Conservation (phyloP, 1,140 invertebrate species). For the Drosophila grimshawi region DNA sequence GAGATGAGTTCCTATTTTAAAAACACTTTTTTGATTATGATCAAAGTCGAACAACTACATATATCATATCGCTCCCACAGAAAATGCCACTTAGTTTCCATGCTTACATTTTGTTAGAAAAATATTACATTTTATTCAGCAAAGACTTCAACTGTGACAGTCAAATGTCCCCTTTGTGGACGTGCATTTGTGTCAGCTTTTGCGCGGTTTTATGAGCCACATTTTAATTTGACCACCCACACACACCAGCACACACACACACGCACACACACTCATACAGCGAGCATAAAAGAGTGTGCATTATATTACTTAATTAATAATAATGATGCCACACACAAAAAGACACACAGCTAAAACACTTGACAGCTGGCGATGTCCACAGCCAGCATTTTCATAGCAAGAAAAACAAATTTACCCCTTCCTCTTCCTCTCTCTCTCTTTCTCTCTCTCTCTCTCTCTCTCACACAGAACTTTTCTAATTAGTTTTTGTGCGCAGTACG, state of each 20-base stretch:
- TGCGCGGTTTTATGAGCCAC: constrained; percentile 23
- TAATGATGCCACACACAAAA: constrained; percentile 34
- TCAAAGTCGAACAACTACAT: too few relatives aligned
- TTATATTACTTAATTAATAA: constrained; percentile 58
- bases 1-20: too few relatives aligned
- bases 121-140: too few relatives aligned
- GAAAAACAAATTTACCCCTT: constrained; percentile 29
- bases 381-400: constrained; percentile 31
- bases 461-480: constrained; percentile 50
- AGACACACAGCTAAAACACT: constrained; percentile 4
- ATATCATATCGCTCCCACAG: too few relatives aligned
- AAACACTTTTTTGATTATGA: too few relatives aligned
- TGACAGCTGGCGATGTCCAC: constrained; percentile 37
- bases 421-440: not conserved
- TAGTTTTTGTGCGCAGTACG: constrained; percentile 51
- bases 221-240: constrained; percentile 34
- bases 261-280: not conserved
- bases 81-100: too few relatives aligned
- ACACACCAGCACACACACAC: not conserved
- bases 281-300: constrained; percentile 45
- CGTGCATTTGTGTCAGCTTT: constrained; percentile 25
- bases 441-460: not conserved
- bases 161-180: constrained; percentile 21
- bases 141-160: not conserved
- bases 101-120: too few relatives aligned